A percentile compares a stretch with the other conserved stretches of the same genome.
phyloP scores from a whole-genome alignment of 1,140 invertebrate species.

The Drosophila arizonae region DNA sequence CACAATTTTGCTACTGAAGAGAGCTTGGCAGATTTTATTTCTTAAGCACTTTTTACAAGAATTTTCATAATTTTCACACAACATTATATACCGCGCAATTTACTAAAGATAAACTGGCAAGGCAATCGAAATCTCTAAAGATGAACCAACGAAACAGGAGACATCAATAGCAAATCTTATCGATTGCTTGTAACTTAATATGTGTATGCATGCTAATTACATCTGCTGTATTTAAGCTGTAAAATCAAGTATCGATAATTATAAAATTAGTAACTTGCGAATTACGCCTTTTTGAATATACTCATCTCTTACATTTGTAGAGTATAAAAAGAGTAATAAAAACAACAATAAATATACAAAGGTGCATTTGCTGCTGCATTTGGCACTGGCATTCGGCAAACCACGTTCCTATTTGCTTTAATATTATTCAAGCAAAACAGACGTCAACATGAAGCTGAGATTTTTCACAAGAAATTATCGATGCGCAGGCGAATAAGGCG shows the following conservation, averaged over 20 bases:
- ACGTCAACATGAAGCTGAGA: constrained; percentile 63
- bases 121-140: too few relatives aligned
- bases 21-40: background rate
- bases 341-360: background rate
- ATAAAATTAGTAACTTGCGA: background rate
- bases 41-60: too few relatives aligned
- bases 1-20: background rate
- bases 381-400: constrained; percentile 62
- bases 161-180: background rate
- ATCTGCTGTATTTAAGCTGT: background rate
- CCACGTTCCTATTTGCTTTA: constrained; percentile 69
- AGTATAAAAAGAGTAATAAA: constrained; percentile 1
- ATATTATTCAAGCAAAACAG: constrained; percentile 68
- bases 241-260: background rate
- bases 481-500: constrained; percentile 54
- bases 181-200: background rate
- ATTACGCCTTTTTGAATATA: background rate
- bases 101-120: too few relatives aligned
- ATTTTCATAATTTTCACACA: too few relatives aligned
- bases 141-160: too few relatives aligned
- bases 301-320: background rate
- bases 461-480: constrained; percentile 79
- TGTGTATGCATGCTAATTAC: background rate
- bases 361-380: constrained; percentile 52
- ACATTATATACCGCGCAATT: too few relatives aligned